Evolutionary conservation across 2,113 vertebrate genomes (phyloP), one percentile per base, ranked within the genome.

Genomic region (Tauraco erythrolophus): DNA sequence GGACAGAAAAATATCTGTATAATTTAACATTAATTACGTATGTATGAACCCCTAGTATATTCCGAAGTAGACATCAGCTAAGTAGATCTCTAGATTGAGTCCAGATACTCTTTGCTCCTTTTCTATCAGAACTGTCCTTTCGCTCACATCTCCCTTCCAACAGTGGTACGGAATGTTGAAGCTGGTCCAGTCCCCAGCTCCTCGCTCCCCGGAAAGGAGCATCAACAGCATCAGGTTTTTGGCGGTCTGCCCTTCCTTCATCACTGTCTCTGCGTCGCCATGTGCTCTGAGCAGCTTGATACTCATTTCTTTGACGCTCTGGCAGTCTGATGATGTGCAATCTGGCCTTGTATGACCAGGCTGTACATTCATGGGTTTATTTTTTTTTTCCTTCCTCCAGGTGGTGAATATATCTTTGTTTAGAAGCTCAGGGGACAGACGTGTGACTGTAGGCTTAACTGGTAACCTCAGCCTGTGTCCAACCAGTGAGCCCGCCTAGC

Each of bases 61-160:
- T 86, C 48, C 43, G 43, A 77, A 10, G 30, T 58, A 43, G 37
- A n/a, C 45, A 50, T n/a, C 43, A 85, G 50, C 43, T 82, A 75
- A 90, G 93, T 78, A 83, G 65, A 81, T 76, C 43, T 56, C 58
- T 8, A 65, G 54, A 19, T 1, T 2, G 71, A 77, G 79, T 43
- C 54, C 8, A 43, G 86, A 70, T 28, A 14, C 7, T 58, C n/a
- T 16, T 35, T 46, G 31, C 27, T 90, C 10, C 51, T 9, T 43
- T 37, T 60, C 10, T 48, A 8, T 60, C 56, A 35, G 53, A 72
- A 17, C 9, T 30, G 51, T 46, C 35, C 39, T 76, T 72, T 41
- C 0, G 2, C 43, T 88, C 28, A 0, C 2, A 1, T 66, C n/a
- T 84, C 23, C 23, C 33, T 68, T 43, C 21, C 0, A 0, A 7